phyloP scores from a whole-genome alignment of 92 coral and sea anemone genomes.

The Palythoa grandis region DNA sequence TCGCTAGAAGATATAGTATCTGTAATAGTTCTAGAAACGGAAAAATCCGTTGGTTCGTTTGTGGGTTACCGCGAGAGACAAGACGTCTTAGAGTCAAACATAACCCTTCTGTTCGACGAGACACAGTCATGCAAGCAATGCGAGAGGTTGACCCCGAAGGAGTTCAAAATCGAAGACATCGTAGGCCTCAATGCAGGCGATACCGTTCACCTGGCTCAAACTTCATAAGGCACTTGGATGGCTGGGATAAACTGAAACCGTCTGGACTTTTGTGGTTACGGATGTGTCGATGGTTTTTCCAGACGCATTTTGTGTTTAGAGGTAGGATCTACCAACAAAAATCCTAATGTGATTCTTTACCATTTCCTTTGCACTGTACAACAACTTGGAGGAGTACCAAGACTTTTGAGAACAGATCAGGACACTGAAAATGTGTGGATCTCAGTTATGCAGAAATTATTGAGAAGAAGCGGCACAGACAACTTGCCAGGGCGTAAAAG shows the following conservation, averaged over 20 bases:
- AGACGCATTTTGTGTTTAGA: no score
- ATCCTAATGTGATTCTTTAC: no score
- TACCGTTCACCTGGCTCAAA: background rate
- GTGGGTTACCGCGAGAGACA: background rate
- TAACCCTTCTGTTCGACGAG: background rate
- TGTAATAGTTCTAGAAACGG: background rate
- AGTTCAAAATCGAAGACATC: background rate
- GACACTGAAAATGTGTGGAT: background rate
- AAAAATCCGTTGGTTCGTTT: background rate
- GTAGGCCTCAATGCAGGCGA: background rate
- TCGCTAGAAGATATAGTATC: background rate
- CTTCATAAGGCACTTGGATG: no score
- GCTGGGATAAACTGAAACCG: no score
- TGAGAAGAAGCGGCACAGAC: background rate
- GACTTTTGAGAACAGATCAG: no score
- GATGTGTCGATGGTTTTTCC: no score
- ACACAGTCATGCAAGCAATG: conserved; percentile 8
- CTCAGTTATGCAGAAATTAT: background rate
- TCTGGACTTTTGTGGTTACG: no score
- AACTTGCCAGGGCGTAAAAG: conserved; percentile 43
- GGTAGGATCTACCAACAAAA: no score
- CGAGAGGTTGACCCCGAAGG: conserved; percentile 1
- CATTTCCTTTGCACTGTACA: no score
- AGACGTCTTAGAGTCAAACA: no score
- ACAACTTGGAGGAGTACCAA: no score